A percentile compares a stretch with the other conserved stretches of the same genome.
Evolutionary conservation across 2,797 vertebrate species (phyloP).

Genomic region (Ctenopoma kingsleyae): DNA sequence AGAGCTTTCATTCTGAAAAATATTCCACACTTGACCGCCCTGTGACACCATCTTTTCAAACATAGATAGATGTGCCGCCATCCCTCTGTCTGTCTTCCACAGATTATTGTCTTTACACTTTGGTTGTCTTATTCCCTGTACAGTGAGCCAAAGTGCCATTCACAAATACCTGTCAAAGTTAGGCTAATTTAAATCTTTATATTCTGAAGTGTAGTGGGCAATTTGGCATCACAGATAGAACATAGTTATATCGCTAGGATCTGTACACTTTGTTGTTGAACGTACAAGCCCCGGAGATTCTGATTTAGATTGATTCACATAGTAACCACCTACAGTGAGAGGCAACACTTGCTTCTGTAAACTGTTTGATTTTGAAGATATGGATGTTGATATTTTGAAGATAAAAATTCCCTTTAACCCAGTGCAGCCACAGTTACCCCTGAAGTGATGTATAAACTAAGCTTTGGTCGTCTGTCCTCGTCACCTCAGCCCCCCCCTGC

Average conservation of each 20-base stretch:
- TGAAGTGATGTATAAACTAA: conserved; percentile 26
- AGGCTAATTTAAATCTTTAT: background rate
- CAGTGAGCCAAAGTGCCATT: background rate
- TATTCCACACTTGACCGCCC: conserved; percentile 22
- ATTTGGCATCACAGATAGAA: background rate
- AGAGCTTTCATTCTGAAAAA: conserved; percentile 52
- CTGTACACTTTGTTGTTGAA: background rate
- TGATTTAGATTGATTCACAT: conserved; percentile 1
- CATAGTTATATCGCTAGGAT: conserved; percentile 2
- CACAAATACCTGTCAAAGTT: conserved; percentile 6
- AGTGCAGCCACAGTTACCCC: conserved; percentile 21
- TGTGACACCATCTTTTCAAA: conserved; percentile 39
- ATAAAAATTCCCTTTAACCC: background rate
- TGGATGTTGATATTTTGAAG: conserved; percentile 5
- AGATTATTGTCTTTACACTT: background rate
- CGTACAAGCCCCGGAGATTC: background rate
- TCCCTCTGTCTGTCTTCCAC: background rate
- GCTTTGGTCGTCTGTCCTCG: conserved; percentile 16
- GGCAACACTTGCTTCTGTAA: background rate
- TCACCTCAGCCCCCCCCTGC: conserved; percentile 19
- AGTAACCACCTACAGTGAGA: background rate
- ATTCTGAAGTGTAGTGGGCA: background rate
- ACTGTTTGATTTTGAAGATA: conserved; percentile 1
- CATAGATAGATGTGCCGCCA: conserved; percentile 29
- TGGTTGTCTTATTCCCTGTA: background rate